Evolutionary conservation across 2,888 invertebrate species (phyloP).

Genomic region (Heteromyza rotundicornis): DNA sequence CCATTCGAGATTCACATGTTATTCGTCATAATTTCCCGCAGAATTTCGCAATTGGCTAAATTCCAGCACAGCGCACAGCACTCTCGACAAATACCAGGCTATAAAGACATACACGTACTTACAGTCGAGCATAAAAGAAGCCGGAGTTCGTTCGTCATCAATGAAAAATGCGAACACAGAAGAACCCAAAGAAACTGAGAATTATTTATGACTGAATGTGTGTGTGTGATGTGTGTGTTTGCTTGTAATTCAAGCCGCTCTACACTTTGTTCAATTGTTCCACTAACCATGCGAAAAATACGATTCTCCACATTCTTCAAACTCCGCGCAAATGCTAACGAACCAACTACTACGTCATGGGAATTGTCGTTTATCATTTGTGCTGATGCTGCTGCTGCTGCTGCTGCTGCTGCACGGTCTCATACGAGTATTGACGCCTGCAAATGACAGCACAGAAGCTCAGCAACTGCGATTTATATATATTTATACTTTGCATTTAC

Average conservation of each 20-base stretch:
- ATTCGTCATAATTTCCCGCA: neutral
- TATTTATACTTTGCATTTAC: neutral
- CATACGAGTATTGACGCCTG: no score
- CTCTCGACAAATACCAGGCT: neutral
- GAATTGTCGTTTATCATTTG: slow-evolving; percentile 6
- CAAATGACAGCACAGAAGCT: neutral
- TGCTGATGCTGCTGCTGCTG: neutral
- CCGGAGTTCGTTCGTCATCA: neutral
- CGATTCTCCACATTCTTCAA: no score
- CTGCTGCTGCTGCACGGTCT: neutral
- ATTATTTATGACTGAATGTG: neutral
- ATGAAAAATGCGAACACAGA: slow-evolving; percentile 4
- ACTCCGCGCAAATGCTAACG: neutral
- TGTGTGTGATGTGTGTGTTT: no score
- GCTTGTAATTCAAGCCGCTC: neutral
- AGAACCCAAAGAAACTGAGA: no score
- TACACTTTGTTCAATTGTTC: neutral
- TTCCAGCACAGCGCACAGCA: neutral
- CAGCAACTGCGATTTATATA: neutral
- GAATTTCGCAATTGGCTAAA: neutral
- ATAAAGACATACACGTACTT: neutral
- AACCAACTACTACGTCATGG: neutral
- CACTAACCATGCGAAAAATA: neutral
- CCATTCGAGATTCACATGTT: neutral
- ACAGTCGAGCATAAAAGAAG: neutral